These are phyloP conservation scores for Cataglyphis rosenhaueri DNA, from an alignment of 2,888 invertebrate species.

Conservation along the genomic window DNA sequence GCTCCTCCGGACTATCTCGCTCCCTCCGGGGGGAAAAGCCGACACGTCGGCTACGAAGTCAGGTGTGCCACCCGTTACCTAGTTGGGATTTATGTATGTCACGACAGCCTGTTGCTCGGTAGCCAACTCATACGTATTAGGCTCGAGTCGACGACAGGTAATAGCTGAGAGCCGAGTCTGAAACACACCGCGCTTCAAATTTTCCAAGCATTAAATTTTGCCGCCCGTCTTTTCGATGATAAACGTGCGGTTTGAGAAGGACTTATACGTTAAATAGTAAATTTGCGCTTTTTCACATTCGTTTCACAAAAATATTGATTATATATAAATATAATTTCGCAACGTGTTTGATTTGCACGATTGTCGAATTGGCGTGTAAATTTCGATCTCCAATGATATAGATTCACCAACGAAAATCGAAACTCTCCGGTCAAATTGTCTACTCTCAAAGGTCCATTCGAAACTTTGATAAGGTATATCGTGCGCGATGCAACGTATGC, in stretches of 20 bases:
- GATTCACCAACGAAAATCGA: slow-evolving; percentile 29
- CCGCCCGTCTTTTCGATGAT: not conserved
- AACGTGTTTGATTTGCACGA: not conserved
- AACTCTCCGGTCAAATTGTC: slow-evolving; percentile 41
- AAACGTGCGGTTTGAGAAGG: slow-evolving; percentile 6
- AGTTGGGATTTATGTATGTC: slow-evolving; percentile 77
- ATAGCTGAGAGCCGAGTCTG: slow-evolving; percentile 48
- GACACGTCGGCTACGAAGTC: slow-evolving; percentile 71
- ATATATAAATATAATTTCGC: not conserved
- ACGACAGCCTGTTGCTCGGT: slow-evolving; percentile 82
- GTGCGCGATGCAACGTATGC: not conserved
- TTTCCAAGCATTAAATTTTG: slow-evolving; percentile 38
- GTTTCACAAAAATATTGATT: not conserved
- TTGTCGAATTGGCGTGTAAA: slow-evolving; percentile 3
- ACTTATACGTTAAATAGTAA: slow-evolving; percentile 26
- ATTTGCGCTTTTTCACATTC: not conserved
- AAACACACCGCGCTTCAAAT: slow-evolving; percentile 34
- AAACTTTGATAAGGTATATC: slow-evolving; percentile 40
- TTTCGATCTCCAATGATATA: not conserved
- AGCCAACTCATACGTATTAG: slow-evolving; percentile 71
- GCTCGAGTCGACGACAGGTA: slow-evolving; percentile 50
- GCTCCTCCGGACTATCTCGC: slow-evolving; percentile 28
- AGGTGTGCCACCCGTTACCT: slow-evolving; percentile 74
- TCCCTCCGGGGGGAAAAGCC: slow-evolving; percentile 62
- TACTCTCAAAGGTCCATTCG: slow-evolving; percentile 32